Conservation (phyloP, 2,888 invertebrate species). For the Acanthosoma haemorrhoidale region DNA sequence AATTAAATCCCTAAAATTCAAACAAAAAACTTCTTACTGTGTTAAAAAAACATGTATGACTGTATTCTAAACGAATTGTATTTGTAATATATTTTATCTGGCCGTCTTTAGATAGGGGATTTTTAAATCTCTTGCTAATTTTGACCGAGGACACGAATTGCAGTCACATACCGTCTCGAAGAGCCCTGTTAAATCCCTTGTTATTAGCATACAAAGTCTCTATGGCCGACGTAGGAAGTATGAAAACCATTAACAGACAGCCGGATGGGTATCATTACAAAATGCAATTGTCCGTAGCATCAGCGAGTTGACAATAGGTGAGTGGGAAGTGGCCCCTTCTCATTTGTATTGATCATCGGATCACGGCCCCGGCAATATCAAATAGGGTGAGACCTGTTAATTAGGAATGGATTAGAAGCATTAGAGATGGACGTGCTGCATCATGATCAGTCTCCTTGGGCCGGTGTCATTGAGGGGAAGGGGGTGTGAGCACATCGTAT, state of each 20-base stretch:
- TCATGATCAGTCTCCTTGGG: neutral
- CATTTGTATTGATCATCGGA: neutral
- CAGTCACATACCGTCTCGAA: too few species aligned
- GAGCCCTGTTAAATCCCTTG: neutral
- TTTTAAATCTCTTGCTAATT: too few species aligned
- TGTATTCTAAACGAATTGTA: too few species aligned
- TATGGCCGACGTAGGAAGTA: neutral
- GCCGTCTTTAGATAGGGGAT: too few species aligned
- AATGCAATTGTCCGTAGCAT: neutral
- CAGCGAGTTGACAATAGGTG: neutral
- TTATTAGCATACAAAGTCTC: neutral
- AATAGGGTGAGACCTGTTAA: neutral
- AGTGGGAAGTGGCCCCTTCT: neutral
- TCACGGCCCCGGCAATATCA: neutral
- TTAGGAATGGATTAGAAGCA: neutral
- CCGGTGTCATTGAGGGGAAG: too few species aligned
- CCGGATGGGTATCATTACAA: neutral
- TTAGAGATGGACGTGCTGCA: neutral
- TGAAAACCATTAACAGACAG: neutral
- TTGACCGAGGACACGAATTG: too few species aligned
- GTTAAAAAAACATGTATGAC: too few species aligned
- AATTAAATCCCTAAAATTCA: too few species aligned
- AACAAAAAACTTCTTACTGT: too few species aligned
- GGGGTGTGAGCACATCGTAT: too few species aligned
- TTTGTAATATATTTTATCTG: too few species aligned